Conservation (phyloP, 2,113 vertebrate species). For the Abramis brama region DNA sequence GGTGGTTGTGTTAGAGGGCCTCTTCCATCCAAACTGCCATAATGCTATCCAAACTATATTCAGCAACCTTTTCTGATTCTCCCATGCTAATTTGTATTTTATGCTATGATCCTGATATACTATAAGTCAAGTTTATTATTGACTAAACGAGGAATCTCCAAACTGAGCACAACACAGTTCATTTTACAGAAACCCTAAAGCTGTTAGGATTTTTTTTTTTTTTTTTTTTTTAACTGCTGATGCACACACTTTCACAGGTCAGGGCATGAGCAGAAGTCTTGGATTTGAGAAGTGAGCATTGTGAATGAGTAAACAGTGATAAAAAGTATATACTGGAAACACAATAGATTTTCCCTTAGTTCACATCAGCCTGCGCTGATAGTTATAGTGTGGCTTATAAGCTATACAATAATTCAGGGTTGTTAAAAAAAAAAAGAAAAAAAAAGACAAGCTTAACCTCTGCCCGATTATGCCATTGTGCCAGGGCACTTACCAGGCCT, state of each 20-base stretch:
- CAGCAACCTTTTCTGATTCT: background rate
- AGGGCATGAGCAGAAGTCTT: background rate
- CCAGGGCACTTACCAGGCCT: background rate
- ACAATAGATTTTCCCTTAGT: background rate
- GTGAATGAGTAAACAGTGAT: background rate
- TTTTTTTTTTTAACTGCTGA: background rate
- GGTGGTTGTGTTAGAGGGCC: background rate
- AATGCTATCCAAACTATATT: background rate
- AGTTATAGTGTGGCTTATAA: background rate
- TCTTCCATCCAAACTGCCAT: background rate
- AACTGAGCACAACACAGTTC: background rate
- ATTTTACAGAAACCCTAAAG: background rate
- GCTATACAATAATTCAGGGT: background rate
- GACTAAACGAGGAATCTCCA: background rate
- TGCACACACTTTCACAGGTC: background rate
- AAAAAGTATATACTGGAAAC: background rate
- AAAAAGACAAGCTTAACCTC: background rate
- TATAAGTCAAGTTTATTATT: background rate
- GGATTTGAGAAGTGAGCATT: background rate
- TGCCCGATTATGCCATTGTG: background rate
- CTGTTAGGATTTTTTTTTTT: background rate
- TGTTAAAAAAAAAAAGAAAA: background rate
- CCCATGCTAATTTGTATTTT: background rate
- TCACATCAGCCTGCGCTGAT: background rate
- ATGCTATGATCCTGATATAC: no score